Evolutionary conservation across 2,888 invertebrate species (phyloP), one percentile per base, ranked within the genome.

Genomic region (Hybos culiciformis): DNA sequence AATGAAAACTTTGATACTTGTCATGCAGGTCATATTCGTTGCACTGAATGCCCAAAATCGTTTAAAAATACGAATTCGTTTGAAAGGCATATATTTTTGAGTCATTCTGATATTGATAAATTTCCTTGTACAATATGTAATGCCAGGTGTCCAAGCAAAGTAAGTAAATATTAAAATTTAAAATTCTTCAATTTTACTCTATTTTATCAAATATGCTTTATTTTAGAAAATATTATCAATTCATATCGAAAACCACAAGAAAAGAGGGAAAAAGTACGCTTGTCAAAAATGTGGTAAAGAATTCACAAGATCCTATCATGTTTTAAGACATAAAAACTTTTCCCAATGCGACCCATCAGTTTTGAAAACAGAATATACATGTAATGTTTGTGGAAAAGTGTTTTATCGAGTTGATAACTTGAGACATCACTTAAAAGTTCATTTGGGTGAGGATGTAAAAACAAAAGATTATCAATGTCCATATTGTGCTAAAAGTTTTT

Each of bases 251-350:
- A 74, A 78, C 29, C 77, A 79, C 53, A 53, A 56, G 34, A 80
- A 77, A 37, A 66, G 73, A 44, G 66, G 67, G 26, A 75, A 75
- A 51, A 71, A 72, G 1, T 80, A 71, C 54, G 70, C 71, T 20
- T 87, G 86, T 60, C 70, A 72, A 24, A 69, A 73, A 43, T 87
- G 86, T 56, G 70, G 74, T 21, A 77, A 77, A 52, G 74, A 75
- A 47, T 87, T 87, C 61, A 82, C 80, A 2, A 69, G 86, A 44
- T 78, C 77, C 46, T 81, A 83, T 52, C 85, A 87, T 63, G 29
- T 29, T 12, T n/a, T 29, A 58, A 56, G 66, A 1, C 66, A 66
- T 51, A 56, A 59, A 31, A 61, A 62, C 44, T 62, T 53, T 45
- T 61, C 62, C 0, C 54, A 57, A 1, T 66, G 66, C 48, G 61